Evolutionary conservation across 2,113 vertebrate genomes (phyloP).

Genomic region (Poeciliopsis occidentalis): DNA sequence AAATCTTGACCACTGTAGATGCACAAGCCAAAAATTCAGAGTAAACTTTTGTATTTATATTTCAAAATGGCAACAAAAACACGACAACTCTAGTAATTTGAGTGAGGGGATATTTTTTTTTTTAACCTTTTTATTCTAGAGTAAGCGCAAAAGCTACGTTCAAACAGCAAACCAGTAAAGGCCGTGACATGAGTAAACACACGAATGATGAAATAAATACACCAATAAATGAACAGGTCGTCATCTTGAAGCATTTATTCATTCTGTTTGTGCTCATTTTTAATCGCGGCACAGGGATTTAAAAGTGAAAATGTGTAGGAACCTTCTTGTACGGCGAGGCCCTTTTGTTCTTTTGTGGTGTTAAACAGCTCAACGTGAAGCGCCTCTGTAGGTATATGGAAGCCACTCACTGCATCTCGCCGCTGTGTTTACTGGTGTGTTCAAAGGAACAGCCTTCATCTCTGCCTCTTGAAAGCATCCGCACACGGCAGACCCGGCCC

Average conservation of each 20-base stretch:
- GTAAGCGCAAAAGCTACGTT: too few relatives aligned
- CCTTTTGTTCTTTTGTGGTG: slow-evolving; percentile 33
- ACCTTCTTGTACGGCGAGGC: neutral
- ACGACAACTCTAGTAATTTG: too few relatives aligned
- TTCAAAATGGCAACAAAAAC: neutral
- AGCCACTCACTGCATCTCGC: slow-evolving; percentile 23
- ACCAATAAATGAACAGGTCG: too few relatives aligned
- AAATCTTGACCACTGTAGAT: neutral
- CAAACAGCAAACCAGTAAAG: too few relatives aligned
- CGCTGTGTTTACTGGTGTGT: slow-evolving; percentile 12
- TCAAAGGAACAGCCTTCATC: slow-evolving; percentile 25
- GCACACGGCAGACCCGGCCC: neutral
- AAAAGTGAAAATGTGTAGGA: neutral
- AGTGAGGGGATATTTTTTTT: too few relatives aligned
- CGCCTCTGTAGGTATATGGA: slow-evolving; percentile 20
- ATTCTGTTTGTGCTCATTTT: too few relatives aligned
- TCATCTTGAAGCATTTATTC: too few relatives aligned
- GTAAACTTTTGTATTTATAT: neutral
- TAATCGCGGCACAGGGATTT: neutral
- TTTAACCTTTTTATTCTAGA: too few relatives aligned
- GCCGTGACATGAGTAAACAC: too few relatives aligned
- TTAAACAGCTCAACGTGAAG: slow-evolving; percentile 18
- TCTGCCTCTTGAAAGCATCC: slow-evolving; percentile 8
- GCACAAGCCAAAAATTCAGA: too few relatives aligned
- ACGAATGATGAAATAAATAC: too few relatives aligned